A percentile compares a stretch with the other conserved stretches of the same genome.
Conservation (phyloP, 2,797 vertebrate species). For the Mus caroli region DNA sequence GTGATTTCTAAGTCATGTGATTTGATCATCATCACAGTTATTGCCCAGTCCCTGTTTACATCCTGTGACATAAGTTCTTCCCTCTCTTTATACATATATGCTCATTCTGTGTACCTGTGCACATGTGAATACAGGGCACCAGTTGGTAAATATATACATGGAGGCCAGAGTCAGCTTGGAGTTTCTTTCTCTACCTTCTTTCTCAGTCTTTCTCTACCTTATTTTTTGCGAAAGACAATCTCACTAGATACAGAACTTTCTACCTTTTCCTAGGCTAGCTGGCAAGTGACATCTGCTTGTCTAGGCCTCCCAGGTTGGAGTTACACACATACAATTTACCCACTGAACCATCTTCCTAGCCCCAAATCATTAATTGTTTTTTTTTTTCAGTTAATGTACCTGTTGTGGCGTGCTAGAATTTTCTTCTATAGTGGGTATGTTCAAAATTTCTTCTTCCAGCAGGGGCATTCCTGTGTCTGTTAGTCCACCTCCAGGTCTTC, state of each 20-base stretch:
- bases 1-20: neutral
- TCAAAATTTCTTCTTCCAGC: slow-evolving; percentile 74
- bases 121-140: neutral
- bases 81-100: neutral
- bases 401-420: slow-evolving; percentile 73
- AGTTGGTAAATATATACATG: too few relatives aligned
- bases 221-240: neutral
- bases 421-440: slow-evolving; percentile 53
- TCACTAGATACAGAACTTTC: neutral
- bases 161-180: neutral
- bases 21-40: neutral
- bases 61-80: neutral
- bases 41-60: neutral
- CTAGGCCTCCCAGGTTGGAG: neutral
- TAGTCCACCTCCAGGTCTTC: slow-evolving; percentile 54
- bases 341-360: neutral
- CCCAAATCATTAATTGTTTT: neutral
- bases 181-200: neutral
- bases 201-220: neutral
- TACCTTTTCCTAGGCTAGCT: neutral
- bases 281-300: neutral
- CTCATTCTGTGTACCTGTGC: neutral
- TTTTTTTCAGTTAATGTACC: slow-evolving; percentile 75
- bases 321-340: neutral
- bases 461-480: neutral